Evolutionary conservation across 2,888 invertebrate genomes (phyloP).

Genomic region (Saturnia japonica): DNA sequence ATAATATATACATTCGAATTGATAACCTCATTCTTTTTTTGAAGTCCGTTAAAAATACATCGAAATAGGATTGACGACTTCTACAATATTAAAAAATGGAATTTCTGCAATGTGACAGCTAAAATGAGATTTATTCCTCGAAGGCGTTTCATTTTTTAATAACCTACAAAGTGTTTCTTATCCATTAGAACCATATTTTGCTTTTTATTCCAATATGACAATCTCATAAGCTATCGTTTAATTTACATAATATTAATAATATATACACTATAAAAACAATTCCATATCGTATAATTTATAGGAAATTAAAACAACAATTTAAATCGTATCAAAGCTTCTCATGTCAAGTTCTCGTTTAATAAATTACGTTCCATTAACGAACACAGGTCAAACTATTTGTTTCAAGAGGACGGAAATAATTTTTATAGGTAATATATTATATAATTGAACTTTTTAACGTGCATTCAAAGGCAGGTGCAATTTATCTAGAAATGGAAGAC

Average conservation of each 20-base stretch:
- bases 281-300: conserved; percentile 6
- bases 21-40: too few relatives aligned
- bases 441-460: conserved; percentile 4
- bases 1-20: too few relatives aligned
- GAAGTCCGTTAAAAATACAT: background rate
- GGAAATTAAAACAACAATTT: conserved; percentile 7
- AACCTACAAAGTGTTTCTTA: background rate
- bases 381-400: conserved; percentile 12
- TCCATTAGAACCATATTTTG: background rate
- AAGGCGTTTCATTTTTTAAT: background rate
- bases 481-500: conserved; percentile 56
- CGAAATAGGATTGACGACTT: background rate
- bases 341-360: conserved; percentile 1
- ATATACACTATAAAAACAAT: conserved; percentile 20
- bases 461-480: conserved; percentile 36
- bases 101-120: background rate
- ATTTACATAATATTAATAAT: conserved; percentile 16
- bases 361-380: conserved; percentile 3
- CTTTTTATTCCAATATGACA: background rate
- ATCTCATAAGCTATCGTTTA: conserved; percentile 7
- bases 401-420: conserved; percentile 3
- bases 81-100: background rate
- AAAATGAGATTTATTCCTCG: background rate
- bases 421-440: conserved; percentile 1
- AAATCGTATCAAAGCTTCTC: background rate